Evolutionary conservation across 64 coral and sea anemone genomes (phyloP), one percentile per base, ranked within the genome.

Genomic region (Dendronephthya gigantea): DNA sequence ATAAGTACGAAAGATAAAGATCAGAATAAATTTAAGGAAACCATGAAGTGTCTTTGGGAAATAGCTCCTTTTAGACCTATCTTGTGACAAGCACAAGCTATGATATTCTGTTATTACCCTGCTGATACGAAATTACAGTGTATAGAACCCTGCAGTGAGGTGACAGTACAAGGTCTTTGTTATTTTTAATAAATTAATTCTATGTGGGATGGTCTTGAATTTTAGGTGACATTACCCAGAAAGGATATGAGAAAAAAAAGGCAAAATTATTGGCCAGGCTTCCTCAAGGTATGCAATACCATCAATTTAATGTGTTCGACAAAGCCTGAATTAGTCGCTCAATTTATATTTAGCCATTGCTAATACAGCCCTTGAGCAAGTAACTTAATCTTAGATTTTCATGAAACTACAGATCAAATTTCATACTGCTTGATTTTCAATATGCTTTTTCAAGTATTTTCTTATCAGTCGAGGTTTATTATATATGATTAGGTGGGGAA

Each of bases 161-260:
- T 39, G 30, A 35, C 32, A 79, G 7, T 15, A 79, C 27, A 79
- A 16, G n/a, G 37, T 36, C 14, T 79, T 29, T 79, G 7, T 79
- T 4, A 79, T 34, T 29, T 79, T 79, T 36, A n/a, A n/a, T 17
- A 35, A 79, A 79, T 79, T 79, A 79, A 79, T 39, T 79, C 30
- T 36, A 36, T n/a, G 37, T 15, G 15, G 72, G 19, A 27, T 75
- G 6, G 19, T 12, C 58, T 30, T 66, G 19, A 22, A n/a, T 91
- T 86, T 49, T 52, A 98, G 95, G 95, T 36, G 95, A 98, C 45
- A 93, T 98, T 76, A 98, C 95, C n/a, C 95, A 90, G 49, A 98
- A 98, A 72, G 95, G 95, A 38, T 98, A 93, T 98, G 95, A 98
- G 82, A 98, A 98, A 79, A 98, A n/a, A n/a, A n/a, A 91, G 84